A percentile compares a stretch with the other conserved stretches of the same genome.
These are phyloP conservation scores for Salvelinus namaycush DNA, from an alignment of 2,113 vertebrate genomes.

Conservation along the genomic window DNA sequence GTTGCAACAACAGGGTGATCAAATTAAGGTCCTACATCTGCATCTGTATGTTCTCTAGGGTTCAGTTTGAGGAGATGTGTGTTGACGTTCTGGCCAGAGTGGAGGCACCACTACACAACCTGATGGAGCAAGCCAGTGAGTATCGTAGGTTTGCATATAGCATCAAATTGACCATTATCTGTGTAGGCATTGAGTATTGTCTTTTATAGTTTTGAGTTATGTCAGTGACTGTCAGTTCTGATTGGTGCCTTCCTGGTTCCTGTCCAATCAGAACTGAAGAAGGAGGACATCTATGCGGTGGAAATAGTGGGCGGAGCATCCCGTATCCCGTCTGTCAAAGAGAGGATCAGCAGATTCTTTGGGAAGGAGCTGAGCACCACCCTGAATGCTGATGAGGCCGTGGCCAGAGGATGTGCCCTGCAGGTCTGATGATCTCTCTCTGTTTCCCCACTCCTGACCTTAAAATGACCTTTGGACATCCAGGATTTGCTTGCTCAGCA, in stretches of 20 bases:
- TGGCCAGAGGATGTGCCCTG: constrained; percentile 93
- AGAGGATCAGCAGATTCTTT: constrained; percentile 93
- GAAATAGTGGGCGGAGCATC: constrained; percentile 97
- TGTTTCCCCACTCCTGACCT: neutral
- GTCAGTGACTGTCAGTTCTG: neutral
- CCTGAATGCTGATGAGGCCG: constrained; percentile 95
- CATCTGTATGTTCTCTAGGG: constrained; percentile 62
- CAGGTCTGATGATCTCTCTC: constrained; percentile 76
- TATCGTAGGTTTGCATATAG: constrained; percentile 28
- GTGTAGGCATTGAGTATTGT: neutral
- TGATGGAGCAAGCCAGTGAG: constrained; percentile 94
- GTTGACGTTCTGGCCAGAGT: constrained; percentile 82
- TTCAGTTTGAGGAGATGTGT: constrained; percentile 93
- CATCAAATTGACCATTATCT: neutral
- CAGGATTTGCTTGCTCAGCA: neutral
- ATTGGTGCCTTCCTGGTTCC: neutral
- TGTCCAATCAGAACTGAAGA: constrained; percentile 80
- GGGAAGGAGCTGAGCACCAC: constrained; percentile 95
- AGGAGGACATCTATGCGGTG: constrained; percentile 93
- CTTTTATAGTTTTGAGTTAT: too few species aligned
- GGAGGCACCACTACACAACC: constrained; percentile 86
- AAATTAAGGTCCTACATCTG: neutral
- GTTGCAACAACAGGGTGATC: too few species aligned
- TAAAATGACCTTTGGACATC: neutral
- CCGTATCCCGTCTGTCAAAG: constrained; percentile 93